phyloP scores from a whole-genome alignment of 2,888 invertebrate species.

The Synanthedon andrenaeformis region DNA sequence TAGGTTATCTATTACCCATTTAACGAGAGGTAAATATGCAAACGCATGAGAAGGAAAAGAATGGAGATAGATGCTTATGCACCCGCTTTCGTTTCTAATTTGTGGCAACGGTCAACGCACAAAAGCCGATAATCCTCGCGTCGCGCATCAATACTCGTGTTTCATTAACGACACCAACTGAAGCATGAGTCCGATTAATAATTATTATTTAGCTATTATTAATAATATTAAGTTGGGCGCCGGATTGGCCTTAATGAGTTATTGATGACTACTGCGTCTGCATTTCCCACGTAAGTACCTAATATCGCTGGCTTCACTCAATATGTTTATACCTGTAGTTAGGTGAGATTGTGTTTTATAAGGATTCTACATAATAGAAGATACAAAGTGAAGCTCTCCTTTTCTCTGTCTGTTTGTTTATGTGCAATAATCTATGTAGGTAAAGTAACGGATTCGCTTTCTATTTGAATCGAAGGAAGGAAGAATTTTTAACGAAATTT shows the following conservation, averaged over 20 bases:
- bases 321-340: background rate
- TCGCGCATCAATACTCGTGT: conserved; percentile 10
- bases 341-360: background rate
- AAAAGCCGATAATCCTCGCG: conserved; percentile 11
- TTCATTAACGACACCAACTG: conserved; percentile 8
- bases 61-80: too few relatives aligned
- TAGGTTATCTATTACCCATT: too few relatives aligned
- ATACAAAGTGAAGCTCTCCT: too few relatives aligned
- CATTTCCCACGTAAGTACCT: background rate
- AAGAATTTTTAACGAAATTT: too few relatives aligned
- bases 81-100: background rate
- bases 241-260: conserved; percentile 30
- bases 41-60: too few relatives aligned
- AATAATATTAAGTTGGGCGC: conserved; percentile 10
- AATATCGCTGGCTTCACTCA: background rate
- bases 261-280: conserved; percentile 15
- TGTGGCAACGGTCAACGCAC: conserved; percentile 3
- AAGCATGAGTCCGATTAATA: conserved; percentile 28
- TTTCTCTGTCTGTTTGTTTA: too few relatives aligned
- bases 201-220: conserved; percentile 28
- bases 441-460: too few relatives aligned
- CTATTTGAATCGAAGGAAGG: too few relatives aligned
- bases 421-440: too few relatives aligned
- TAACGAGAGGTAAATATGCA: too few relatives aligned
- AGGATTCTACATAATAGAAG: too few relatives aligned